Conservation (phyloP, 2,113 vertebrate genomes). For the Meleagris gallopavo region DNA sequence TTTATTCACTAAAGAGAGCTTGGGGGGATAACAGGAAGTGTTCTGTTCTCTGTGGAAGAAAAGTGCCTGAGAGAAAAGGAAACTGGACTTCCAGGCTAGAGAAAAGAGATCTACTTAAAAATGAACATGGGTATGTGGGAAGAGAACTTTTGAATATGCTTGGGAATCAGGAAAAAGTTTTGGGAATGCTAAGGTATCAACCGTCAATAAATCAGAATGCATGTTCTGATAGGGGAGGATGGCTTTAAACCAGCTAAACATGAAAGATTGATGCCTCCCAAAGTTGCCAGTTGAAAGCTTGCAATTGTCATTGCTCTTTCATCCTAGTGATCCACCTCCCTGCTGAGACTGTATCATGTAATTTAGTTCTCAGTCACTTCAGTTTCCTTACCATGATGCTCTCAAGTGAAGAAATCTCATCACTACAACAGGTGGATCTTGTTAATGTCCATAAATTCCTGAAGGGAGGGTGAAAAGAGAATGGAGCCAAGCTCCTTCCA, state of each 20-base stretch:
- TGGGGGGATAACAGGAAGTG: neutral
- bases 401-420: neutral
- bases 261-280: neutral
- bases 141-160: neutral
- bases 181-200: neutral
- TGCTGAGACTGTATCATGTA: neutral
- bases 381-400: neutral
- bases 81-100: neutral
- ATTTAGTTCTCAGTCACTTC: neutral
- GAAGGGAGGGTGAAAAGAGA: neutral
- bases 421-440: neutral
- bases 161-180: neutral
- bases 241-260: neutral
- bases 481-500: neutral
- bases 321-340: neutral
- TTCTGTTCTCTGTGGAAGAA: neutral
- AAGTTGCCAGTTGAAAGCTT: neutral
- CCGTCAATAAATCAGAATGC: neutral
- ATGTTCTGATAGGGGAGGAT: neutral
- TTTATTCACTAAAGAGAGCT: neutral
- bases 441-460: neutral
- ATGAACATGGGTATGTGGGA: neutral
- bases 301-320: neutral
- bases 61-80: neutral
- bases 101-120: neutral